These are phyloP conservation scores for Neoarius graeffei DNA, from an alignment of 2,113 vertebrate genomes.

Conservation along the genomic window DNA sequence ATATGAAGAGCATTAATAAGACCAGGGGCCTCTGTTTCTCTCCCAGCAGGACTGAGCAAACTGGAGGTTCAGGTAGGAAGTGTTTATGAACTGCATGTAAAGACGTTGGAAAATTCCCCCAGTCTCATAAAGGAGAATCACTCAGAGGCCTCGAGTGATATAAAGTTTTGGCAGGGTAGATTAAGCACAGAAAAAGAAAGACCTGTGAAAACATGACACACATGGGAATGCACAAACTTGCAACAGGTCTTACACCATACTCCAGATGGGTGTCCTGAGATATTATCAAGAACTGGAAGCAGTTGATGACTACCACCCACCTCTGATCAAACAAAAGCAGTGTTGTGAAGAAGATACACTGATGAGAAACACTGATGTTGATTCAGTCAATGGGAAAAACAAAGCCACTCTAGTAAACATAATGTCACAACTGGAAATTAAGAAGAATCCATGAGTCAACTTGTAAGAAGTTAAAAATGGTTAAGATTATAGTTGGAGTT, in stretches of 20 bases:
- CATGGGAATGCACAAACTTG: slow-evolving; percentile 27
- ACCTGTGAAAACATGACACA: slow-evolving; percentile 34
- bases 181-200: slow-evolving; percentile 38
- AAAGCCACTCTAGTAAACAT: background rate
- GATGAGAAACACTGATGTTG: background rate
- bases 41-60: slow-evolving; percentile 58
- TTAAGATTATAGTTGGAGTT: background rate
- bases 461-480: background rate
- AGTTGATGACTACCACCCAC: slow-evolving; percentile 6
- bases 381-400: background rate
- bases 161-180: slow-evolving; percentile 42
- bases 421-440: background rate
- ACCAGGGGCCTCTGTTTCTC: slow-evolving; percentile 37
- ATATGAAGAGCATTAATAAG: slow-evolving; percentile 50
- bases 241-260: slow-evolving; percentile 7
- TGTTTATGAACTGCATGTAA: slow-evolving; percentile 58
- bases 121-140: slow-evolving; percentile 35
- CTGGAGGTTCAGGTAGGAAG: slow-evolving; percentile 51
- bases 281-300: slow-evolving; percentile 23
- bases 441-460: background rate
- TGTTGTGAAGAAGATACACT: background rate
- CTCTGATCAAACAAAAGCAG: slow-evolving; percentile 28
- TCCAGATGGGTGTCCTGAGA: slow-evolving; percentile 28
- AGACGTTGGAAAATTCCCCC: slow-evolving; percentile 50
- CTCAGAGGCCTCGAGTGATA: slow-evolving; percentile 21